A percentile compares a stretch with the other conserved stretches of the same genome.
Evolutionary conservation across 2,888 invertebrate species (phyloP).

Genomic region (Tetragnatha montana): DNA sequence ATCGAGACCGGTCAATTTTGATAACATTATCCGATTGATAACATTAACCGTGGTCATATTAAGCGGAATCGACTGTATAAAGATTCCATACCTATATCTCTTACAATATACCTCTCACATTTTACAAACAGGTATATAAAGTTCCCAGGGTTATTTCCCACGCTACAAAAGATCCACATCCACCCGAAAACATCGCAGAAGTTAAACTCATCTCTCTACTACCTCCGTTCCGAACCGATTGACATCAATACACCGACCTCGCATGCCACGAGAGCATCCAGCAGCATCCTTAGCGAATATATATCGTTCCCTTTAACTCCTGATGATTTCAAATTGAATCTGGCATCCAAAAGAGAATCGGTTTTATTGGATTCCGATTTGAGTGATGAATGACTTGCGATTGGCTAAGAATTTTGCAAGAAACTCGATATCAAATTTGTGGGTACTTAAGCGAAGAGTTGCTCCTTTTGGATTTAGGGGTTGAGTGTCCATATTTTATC

Average conservation of each 20-base stretch:
- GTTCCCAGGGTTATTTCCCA: no score
- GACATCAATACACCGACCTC: slow-evolving; percentile 19
- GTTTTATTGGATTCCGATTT: slow-evolving; percentile 55
- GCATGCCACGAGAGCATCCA: slow-evolving; percentile 27
- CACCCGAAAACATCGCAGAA: not conserved
- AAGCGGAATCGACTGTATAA: no score
- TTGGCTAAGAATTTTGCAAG: slow-evolving; percentile 57
- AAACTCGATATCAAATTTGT: slow-evolving; percentile 56
- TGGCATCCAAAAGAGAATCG: slow-evolving; percentile 36
- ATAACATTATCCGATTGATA: no score
- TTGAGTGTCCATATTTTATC: slow-evolving; percentile 51
- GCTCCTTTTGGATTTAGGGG: not conserved
- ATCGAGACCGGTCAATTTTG: no score
- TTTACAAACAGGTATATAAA: no score
- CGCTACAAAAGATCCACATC: no score
- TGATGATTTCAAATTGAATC: slow-evolving; percentile 36
- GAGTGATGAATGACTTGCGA: slow-evolving; percentile 51
- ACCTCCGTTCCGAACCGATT: not conserved
- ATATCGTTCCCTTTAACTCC: slow-evolving; percentile 25
- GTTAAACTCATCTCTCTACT: not conserved
- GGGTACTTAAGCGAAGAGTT: slow-evolving; percentile 20
- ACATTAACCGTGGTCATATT: no score
- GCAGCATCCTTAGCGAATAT: slow-evolving; percentile 2
- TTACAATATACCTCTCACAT: no score
- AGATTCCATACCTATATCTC: no score